Percentiles rank a stretch among this genome's conserved stretches.
Conservation (phyloP, 1,140 invertebrate species). For the Onthophagus taurus region DNA sequence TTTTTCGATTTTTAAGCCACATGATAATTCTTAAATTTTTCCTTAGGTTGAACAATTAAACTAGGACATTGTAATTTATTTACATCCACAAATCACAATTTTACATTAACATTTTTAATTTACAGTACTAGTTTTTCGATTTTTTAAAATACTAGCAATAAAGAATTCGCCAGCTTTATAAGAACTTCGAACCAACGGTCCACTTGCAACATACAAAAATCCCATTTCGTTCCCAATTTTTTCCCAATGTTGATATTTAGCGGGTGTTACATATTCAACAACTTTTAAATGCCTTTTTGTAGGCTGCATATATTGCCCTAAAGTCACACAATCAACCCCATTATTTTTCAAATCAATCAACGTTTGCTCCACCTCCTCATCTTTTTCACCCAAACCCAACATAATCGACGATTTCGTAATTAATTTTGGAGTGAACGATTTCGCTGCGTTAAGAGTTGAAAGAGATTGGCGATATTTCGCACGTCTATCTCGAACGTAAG, state of each 20-base stretch:
- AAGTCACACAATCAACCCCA: constrained; percentile 89
- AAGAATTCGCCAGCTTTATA: constrained; percentile 96
- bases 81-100: too few relatives aligned
- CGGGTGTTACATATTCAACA: constrained; percentile 93
- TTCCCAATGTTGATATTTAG: constrained; percentile 91
- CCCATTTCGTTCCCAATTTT: constrained; percentile 74
- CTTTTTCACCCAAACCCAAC: constrained; percentile 94
- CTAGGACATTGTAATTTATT: too few relatives aligned
- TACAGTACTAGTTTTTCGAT: constrained; percentile 32
- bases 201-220: constrained; percentile 95
- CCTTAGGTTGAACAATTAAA: too few relatives aligned
- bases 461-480: constrained; percentile 80
- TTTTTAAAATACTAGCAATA: constrained; percentile 67
- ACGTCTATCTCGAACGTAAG: constrained; percentile 85
- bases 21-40: too few relatives aligned
- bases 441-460: constrained; percentile 70
- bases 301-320: constrained; percentile 99
- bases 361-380: constrained; percentile 80
- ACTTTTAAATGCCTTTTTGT: constrained; percentile 95
- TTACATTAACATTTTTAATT: constrained; percentile 1
- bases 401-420: constrained; percentile 98
- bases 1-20: too few relatives aligned
- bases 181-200: constrained; percentile 91
- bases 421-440: constrained; percentile 66
- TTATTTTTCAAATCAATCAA: constrained; percentile 69